Evolutionary conservation across 2,113 vertebrate genomes (phyloP), one percentile per base, ranked within the genome.

Genomic region (Ovibos moschatus): DNA sequence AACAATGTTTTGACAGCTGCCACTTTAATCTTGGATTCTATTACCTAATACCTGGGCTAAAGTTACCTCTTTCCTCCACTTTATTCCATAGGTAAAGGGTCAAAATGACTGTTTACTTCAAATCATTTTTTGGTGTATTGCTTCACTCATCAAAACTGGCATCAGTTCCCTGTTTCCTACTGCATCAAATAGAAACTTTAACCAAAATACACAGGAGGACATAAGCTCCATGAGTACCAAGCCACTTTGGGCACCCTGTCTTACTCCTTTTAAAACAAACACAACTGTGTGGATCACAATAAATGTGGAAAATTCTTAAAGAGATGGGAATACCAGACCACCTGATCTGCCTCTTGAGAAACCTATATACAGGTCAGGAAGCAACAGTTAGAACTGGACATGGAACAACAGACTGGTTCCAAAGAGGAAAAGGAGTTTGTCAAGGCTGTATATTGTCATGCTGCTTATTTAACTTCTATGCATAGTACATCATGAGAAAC

Each of bases 201-300:
- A 19, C 51, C 55, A 81, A 45, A 93, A 51, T 45, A 47, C 36
- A 60, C 67, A 82, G 8, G 21, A 83, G 36, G 51, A 55, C 7
- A 85, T 57, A 15, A 89, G 93, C 50, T 28, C n/a, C n/a, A 47
- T 17, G 53, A 82, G 71, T 47, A 86, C 13, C 25, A 67, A 88
- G 40, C 2, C 25, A 57, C 6, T 53, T 60, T n/a, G n/a, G 58
- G 15, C 84, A 40, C 6, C 47, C 13, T 19, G 30, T 85, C n/a
- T 91, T 91, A 16, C 7, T 89, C 50, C 25, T 85, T 91, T 19
- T 43, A 91, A 86, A 97, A 91, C 13, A 87, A n/a, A 71, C 1
- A 2, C 2, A 0, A 67, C n/a, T 71, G 17, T 36, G 64, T 71
- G n/a, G n/a, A 36, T 36, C 64, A 71, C 64, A 36, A 71, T 71